A percentile compares a stretch with the other conserved stretches of the same genome.
These are phyloP conservation scores for Anolis carolinensis DNA, from an alignment of 2,113 vertebrate genomes.

Conservation along the genomic window DNA sequence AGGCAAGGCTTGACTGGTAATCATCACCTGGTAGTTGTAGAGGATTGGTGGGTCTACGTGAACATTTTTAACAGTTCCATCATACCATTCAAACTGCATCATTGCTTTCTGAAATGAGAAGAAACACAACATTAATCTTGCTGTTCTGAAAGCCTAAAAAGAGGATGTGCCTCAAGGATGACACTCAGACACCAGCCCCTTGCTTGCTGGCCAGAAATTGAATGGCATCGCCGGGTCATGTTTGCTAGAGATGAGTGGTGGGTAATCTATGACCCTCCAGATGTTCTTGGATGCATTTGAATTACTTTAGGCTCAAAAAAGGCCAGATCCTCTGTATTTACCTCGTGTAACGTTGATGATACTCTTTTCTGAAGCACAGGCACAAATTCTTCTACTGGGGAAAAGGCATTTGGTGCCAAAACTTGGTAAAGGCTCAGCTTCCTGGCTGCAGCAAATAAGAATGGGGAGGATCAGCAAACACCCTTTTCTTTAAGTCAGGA, in stretches of 20 bases:
- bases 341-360: conserved; percentile 79
- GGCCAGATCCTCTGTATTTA: conserved; percentile 57
- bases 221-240: no score
- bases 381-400: conserved; percentile 78
- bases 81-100: conserved; percentile 82
- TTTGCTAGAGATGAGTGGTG: background rate
- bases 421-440: conserved; percentile 83
- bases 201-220: background rate
- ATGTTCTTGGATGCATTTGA: no score
- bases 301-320: no score
- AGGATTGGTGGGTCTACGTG: conserved; percentile 80
- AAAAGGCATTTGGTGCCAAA: conserved; percentile 80
- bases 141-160: background rate
- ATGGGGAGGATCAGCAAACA: conserved; percentile 14
- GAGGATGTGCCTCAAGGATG: background rate
- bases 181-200: no score
- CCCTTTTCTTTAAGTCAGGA: background rate
- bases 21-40: conserved; percentile 79
- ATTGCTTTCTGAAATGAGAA: conserved; percentile 75
- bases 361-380: conserved; percentile 83
- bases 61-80: conserved; percentile 83
- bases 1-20: background rate
- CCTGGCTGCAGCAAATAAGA: conserved; percentile 71
- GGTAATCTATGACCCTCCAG: no score
- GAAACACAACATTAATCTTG: background rate